These are phyloP conservation scores for Phylloscopus trochiloides DNA, from an alignment of 2,113 vertebrate genomes.

Conservation along the genomic window DNA sequence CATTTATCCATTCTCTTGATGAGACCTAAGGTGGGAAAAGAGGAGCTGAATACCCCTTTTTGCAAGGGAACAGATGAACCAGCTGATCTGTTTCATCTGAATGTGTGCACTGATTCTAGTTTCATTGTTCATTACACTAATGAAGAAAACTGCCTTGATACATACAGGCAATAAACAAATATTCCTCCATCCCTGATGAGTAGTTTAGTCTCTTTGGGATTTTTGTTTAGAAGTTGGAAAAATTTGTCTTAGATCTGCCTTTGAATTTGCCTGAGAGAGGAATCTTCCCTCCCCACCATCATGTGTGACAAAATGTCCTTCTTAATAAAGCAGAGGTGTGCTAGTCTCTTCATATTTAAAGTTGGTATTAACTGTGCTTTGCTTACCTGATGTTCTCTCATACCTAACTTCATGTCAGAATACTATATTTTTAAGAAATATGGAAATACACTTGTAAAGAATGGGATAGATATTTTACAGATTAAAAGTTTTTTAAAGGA, in stretches of 20 bases:
- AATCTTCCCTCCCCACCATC: not conserved
- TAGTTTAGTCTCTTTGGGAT: conserved; percentile 31
- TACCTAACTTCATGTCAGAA: not conserved
- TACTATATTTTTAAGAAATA: not conserved
- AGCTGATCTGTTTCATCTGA: not conserved
- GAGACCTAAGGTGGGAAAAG: not conserved
- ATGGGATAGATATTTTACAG: not conserved
- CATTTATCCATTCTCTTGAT: not conserved
- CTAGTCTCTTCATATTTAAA: not conserved
- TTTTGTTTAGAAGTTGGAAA: not conserved
- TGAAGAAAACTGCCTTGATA: not conserved
- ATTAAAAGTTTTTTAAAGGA: not conserved
- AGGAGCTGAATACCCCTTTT: not conserved
- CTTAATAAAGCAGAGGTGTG: not conserved
- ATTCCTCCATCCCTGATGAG: not conserved
- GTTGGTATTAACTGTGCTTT: not conserved
- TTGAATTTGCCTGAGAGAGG: not conserved
- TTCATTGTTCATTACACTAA: not conserved
- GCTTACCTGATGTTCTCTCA: not conserved
- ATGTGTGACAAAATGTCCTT: not conserved
- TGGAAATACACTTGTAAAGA: not conserved
- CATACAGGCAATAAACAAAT: not conserved
- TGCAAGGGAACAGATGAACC: not conserved
- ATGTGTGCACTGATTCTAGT: not conserved
- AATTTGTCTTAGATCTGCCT: not conserved